These are phyloP conservation scores for Agapornis canus DNA, from an alignment of 2,797 vertebrate species.

Conservation along the genomic window DNA sequence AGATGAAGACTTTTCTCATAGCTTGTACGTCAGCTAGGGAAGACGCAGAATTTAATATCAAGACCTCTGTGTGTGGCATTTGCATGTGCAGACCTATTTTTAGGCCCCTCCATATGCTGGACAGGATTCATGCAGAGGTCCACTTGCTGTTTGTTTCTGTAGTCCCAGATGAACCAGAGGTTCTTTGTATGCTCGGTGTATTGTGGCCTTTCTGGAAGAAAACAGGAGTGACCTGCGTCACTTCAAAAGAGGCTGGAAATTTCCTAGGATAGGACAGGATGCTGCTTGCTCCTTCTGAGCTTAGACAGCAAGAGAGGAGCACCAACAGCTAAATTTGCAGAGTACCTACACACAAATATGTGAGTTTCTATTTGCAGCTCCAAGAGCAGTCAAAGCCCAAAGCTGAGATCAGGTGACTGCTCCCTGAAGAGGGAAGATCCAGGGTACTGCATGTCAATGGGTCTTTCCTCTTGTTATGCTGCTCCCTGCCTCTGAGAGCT, in stretches of 20 bases:
- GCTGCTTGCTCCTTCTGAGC: neutral
- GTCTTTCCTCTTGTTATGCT: neutral
- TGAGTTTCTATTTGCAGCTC: neutral
- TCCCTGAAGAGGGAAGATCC: neutral
- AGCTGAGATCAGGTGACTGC: neutral
- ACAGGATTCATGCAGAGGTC: neutral
- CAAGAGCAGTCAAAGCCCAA: neutral
- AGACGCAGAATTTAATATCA: neutral
- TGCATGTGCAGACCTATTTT: constrained; percentile 20
- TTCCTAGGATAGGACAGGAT: neutral
- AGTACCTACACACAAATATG: neutral
- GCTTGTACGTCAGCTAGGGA: neutral
- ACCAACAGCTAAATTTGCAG: neutral
- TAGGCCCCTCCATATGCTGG: neutral
- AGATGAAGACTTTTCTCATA: neutral
- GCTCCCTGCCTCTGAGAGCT: neutral
- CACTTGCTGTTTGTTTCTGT: neutral
- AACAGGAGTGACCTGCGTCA: neutral
- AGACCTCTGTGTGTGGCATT: constrained; percentile 4
- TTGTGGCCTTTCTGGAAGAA: neutral
- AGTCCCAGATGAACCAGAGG: neutral
- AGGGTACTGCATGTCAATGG: neutral
- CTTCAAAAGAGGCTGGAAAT: neutral
- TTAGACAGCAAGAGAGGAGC: neutral
- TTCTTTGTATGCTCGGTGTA: neutral